phyloP scores from a whole-genome alignment of 2,113 vertebrate genomes.

The Pelecanoides urinatrix region DNA sequence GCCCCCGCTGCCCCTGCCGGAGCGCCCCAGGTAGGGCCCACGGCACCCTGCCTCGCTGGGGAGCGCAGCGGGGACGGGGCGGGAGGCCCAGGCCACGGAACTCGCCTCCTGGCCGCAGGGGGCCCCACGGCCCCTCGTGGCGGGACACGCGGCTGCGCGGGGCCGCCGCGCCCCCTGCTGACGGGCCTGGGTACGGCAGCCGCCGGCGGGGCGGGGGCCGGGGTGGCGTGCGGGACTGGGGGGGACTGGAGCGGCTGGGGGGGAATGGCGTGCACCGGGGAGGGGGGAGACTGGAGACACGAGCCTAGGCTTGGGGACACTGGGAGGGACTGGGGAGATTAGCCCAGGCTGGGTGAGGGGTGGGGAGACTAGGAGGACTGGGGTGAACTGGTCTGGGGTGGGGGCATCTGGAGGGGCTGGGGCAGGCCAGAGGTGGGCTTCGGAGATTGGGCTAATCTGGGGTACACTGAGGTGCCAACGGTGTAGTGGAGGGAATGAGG shows the following conservation, averaged over 20 bases:
- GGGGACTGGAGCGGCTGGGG: background rate
- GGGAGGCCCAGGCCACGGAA: background rate
- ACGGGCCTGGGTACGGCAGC: background rate
- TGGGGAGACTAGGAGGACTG: background rate
- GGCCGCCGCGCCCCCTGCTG: background rate
- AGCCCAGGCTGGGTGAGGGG: background rate
- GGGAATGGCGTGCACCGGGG: too few relatives aligned
- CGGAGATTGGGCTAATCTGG: background rate
- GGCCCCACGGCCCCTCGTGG: background rate
- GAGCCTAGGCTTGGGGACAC: background rate
- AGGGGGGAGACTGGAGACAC: too few relatives aligned
- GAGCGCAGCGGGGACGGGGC: too few relatives aligned
- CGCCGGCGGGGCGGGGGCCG: too few relatives aligned
- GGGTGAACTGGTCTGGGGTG: too few relatives aligned
- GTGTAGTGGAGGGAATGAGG: accelerated
- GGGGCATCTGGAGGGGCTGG: too few relatives aligned
- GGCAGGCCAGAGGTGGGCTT: background rate
- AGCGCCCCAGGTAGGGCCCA: conserved; percentile 72
- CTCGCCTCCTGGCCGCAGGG: background rate
- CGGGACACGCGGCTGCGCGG: background rate
- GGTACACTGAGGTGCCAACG: background rate
- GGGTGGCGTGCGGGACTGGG: too few relatives aligned
- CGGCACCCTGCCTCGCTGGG: too few relatives aligned
- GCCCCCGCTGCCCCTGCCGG: conserved; percentile 67
- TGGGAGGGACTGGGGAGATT: background rate